Evolutionary conservation across 2,797 vertebrate species (phyloP).

Genomic region (Myoxocephalus aenaeus): DNA sequence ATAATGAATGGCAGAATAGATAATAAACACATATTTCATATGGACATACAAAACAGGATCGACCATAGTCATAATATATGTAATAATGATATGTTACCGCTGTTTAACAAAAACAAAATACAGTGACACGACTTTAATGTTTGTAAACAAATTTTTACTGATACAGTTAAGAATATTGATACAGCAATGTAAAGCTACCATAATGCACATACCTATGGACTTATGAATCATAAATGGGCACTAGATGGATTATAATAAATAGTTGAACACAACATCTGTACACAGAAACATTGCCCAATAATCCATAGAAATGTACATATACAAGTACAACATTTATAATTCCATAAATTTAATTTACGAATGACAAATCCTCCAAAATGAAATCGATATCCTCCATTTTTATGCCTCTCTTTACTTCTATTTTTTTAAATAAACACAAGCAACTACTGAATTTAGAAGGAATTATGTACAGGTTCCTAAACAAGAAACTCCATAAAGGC

Average conservation of each 20-base stretch:
- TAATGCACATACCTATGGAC: constrained; percentile 93
- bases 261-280: constrained; percentile 98
- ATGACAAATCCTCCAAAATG: constrained; percentile 87
- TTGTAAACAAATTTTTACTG: constrained; percentile 99
- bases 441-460: constrained; percentile 91
- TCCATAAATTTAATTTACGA: constrained; percentile 84
- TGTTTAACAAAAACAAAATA: constrained; percentile 26
- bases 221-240: constrained; percentile 92
- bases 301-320: constrained; percentile 97
- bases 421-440: constrained; percentile 90
- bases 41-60: neutral
- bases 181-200: constrained; percentile 96
- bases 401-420: constrained; percentile 64
- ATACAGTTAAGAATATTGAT: constrained; percentile 96
- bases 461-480: constrained; percentile 96
- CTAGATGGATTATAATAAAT: constrained; percentile 99
- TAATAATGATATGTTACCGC: neutral
- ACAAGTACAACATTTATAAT: constrained; percentile 96
- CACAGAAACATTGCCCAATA: constrained; percentile 93
- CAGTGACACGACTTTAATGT: constrained; percentile 70
- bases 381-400: constrained; percentile 75
- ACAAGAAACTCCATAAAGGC: constrained; percentile 96
- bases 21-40: neutral
- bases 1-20: neutral
- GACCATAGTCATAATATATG: neutral